A percentile compares a stretch with the other conserved stretches of the same genome.
phyloP scores from a whole-genome alignment of 2,113 vertebrate species.

The Perca schrenkii region DNA sequence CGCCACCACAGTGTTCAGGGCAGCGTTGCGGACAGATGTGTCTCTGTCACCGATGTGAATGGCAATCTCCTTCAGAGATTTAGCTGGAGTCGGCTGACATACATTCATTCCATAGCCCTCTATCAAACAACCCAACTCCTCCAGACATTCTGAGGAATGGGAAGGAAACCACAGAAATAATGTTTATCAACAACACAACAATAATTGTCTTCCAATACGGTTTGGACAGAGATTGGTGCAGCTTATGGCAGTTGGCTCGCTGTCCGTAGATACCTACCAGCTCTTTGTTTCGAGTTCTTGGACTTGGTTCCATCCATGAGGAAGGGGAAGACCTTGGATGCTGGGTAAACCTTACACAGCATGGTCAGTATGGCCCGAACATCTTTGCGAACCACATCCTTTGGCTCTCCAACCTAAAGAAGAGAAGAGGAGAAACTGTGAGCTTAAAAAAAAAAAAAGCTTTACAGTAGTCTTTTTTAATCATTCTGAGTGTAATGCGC shows the following conservation, averaged over 20 bases:
- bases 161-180: not conserved
- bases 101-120: conserved; percentile 97
- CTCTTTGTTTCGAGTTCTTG: conserved; percentile 98
- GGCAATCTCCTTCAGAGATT: conserved; percentile 97
- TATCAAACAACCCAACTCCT: conserved; percentile 95
- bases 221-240: not conserved
- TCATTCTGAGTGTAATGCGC: not conserved
- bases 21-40: conserved; percentile 96
- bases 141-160: conserved; percentile 91
- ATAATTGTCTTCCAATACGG: not conserved
- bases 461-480: too few relatives aligned
- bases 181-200: not conserved
- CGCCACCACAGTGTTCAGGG: conserved; percentile 95
- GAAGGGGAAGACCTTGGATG: conserved; percentile 97
- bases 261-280: conserved; percentile 81
- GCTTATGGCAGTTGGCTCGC: too few relatives aligned
- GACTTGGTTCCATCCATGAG: conserved; percentile 99
- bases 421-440: not conserved
- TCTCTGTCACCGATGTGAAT: conserved; percentile 96
- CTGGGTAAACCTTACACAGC: conserved; percentile 96
- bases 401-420: conserved; percentile 94
- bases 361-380: conserved; percentile 93
- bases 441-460: not conserved
- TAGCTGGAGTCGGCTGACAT: conserved; percentile 95
- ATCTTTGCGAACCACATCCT: conserved; percentile 96